Conservation (phyloP, 92 coral and sea anemone species). For the Umimayanthus kanabou region DNA sequence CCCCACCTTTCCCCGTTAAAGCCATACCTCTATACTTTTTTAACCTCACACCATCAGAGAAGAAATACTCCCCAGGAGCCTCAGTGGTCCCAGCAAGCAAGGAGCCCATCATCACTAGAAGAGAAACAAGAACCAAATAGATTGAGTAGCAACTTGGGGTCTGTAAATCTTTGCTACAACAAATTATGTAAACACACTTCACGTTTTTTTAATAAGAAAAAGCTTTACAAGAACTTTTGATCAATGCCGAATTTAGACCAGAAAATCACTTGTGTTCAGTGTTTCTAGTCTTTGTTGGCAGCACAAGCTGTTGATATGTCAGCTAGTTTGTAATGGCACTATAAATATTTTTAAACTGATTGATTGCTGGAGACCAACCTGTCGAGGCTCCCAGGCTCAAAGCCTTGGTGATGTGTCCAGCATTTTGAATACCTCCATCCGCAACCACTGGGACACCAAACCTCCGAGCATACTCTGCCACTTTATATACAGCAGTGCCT, state of each 20-base stretch:
- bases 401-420: constrained; percentile 95
- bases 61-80: constrained; percentile 98
- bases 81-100: constrained; percentile 96
- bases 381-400: constrained; percentile 95
- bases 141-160: background rate
- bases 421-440: constrained; percentile 96
- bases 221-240: no score
- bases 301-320: background rate
- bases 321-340: background rate
- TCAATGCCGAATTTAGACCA: no score
- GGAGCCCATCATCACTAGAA: constrained; percentile 96
- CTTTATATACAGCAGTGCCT: constrained; percentile 98
- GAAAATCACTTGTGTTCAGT: no score
- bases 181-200: no score
- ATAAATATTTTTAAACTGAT: background rate
- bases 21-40: constrained; percentile 90
- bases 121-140: background rate
- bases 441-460: constrained; percentile 97
- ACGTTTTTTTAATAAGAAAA: background rate
- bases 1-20: background rate
- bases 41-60: constrained; percentile 95
- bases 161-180: background rate
- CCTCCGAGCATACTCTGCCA: constrained; percentile 93
- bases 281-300: background rate
- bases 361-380: constrained; percentile 48